Base-by-base conservation (phyloP, 2,888 invertebrate species). In the Sisyra terminalis region DNA sequence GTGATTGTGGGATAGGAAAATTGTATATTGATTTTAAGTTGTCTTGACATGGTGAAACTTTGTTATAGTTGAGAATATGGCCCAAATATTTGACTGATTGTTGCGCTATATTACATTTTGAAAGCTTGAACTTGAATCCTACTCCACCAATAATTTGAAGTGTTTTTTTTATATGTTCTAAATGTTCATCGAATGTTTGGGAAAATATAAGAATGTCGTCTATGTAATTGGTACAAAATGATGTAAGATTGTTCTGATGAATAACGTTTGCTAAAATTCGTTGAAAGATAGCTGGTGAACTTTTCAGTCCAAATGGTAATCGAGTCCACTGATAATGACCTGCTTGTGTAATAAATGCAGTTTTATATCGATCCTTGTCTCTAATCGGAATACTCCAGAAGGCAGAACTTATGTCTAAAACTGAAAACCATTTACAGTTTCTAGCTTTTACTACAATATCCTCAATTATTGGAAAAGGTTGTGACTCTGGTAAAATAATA, bases 271-370 rank as follows among this genome's bases (percentile, higher is more conserved):
- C 11, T 41, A 51, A 32, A 36, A 49, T 46, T 44, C 50, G 46
- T 31, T 48, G 49, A 39, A 51, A 50, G 29, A 51, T 49, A n/a
- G n/a, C n/a, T n/a, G n/a, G n/a, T n/a, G n/a, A n/a, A n/a, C n/a
- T n/a, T n/a, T n/a, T n/a, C n/a, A n/a, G n/a, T n/a, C n/a, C n/a
- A n/a, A n/a, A n/a, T n/a, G n/a, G n/a, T n/a, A n/a, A n/a, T n/a
- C n/a, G n/a, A n/a, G n/a, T n/a, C 49, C 49, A 51, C 39, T 51
- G 46, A 44, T 44, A 51, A 14, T 51, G 50, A 3, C 49, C 50
- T 14, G 42, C 14, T 24, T 51, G 48, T 3, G 49, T 51, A 14
- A 51, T 45, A 36, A 51, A 51, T n/a, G 45, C 49, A 6, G 45
- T 45, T n/a, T n/a, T n/a, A n/a, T n/a, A n/a, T n/a, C n/a, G n/a